Evolutionary conservation across 2,888 invertebrate species (phyloP).

Genomic region (Candidula unifasciata): DNA sequence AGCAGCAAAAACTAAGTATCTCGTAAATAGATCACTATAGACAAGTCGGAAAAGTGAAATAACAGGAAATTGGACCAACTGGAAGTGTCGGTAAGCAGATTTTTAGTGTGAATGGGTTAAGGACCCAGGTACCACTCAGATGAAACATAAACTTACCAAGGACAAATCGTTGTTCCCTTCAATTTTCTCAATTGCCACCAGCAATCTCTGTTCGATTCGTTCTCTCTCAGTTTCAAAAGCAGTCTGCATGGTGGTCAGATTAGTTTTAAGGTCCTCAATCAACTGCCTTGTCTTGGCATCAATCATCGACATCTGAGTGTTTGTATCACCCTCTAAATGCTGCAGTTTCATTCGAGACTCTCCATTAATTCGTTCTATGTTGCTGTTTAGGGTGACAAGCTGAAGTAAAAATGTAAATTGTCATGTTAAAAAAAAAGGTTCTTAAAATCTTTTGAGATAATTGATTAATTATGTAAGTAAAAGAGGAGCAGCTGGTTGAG

Average conservation of each 20-base stretch:
- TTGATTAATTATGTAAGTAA: too few species aligned
- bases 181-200: constrained; percentile 67
- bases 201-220: constrained; percentile 72
- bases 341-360: constrained; percentile 70
- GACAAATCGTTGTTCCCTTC: constrained; percentile 61
- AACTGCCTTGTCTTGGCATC: constrained; percentile 71
- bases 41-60: too few species aligned
- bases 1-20: too few species aligned
- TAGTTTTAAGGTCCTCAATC: constrained; percentile 71
- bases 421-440: too few species aligned
- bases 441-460: too few species aligned
- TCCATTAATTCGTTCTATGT: constrained; percentile 60
- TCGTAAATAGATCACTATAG: too few species aligned
- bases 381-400: constrained; percentile 63
- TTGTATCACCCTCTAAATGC: constrained; percentile 72
- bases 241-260: constrained; percentile 62
- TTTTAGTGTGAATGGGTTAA: too few species aligned
- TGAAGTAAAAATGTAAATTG: constrained; percentile 44
- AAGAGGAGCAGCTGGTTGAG: too few species aligned
- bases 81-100: too few species aligned
- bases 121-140: too few species aligned
- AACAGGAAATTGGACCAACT: too few species aligned
- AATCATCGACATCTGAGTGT: constrained; percentile 70
- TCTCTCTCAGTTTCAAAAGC: constrained; percentile 71
- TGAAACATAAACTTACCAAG: constrained; percentile 58